Conservation (phyloP, 2,888 invertebrate species). For the Andrena flavipes region DNA sequence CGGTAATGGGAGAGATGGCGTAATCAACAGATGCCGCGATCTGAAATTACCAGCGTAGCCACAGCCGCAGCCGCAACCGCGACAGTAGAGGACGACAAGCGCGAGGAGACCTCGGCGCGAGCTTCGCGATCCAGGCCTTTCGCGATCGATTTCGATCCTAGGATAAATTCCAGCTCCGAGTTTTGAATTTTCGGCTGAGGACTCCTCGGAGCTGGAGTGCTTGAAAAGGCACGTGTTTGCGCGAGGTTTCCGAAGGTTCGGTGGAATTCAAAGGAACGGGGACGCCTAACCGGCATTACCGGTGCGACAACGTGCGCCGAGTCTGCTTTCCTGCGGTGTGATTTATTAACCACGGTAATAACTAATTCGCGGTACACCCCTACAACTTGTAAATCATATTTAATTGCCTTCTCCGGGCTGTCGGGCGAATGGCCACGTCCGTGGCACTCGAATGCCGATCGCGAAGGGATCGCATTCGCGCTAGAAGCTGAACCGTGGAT, state of each 20-base stretch:
- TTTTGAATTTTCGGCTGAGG: no score
- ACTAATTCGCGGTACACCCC: constrained; percentile 43
- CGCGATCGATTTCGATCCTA: constrained; percentile 34
- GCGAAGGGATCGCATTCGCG: constrained; percentile 1
- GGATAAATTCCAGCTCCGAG: background rate
- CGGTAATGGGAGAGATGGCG: constrained; percentile 61
- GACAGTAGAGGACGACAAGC: constrained; percentile 12
- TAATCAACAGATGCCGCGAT: constrained; percentile 65
- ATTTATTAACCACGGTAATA: constrained; percentile 50
- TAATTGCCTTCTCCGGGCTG: constrained; percentile 44
- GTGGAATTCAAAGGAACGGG: background rate
- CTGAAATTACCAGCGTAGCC: constrained; percentile 60
- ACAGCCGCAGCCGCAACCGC: constrained; percentile 7
- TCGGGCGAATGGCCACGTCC: constrained; percentile 16
- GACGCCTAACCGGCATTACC: background rate
- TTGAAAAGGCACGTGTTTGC: no score
- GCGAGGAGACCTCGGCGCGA: background rate
- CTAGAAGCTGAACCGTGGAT: background rate
- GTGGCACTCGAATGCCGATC: constrained; percentile 26
- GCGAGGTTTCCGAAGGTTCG: background rate
- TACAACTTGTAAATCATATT: constrained; percentile 59
- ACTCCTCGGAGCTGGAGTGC: no score
- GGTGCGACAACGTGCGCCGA: constrained; percentile 1
- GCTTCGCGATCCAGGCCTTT: constrained; percentile 8
- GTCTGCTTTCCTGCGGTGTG: constrained; percentile 21